These are phyloP conservation scores for Characodon lateralis DNA, from an alignment of 2,797 vertebrate genomes.

Conservation along the genomic window DNA sequence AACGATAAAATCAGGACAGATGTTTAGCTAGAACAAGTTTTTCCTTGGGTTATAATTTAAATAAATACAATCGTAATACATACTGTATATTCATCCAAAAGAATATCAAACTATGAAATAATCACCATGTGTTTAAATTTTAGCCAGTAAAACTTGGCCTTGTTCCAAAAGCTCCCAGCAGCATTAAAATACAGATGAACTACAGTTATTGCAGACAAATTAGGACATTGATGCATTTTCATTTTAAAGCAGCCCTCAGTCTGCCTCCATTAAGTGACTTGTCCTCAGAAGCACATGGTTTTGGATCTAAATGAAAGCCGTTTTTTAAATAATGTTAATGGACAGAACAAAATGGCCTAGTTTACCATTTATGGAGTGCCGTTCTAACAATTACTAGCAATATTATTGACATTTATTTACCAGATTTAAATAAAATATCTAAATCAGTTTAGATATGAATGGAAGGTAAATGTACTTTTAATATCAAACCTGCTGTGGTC, in stretches of 20 bases:
- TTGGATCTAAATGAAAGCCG: conserved; percentile 31
- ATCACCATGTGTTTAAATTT: not conserved
- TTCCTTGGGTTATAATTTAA: not conserved
- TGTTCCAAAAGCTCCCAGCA: not conserved
- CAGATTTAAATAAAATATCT: conserved; percentile 18
- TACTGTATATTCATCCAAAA: not conserved
- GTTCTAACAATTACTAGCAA: conserved; percentile 17
- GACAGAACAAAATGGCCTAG: conserved; percentile 15
- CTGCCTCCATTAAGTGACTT: conserved; percentile 40
- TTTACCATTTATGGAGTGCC: conserved; percentile 17
- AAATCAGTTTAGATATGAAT: conserved; percentile 36
- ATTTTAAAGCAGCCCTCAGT: conserved; percentile 33
- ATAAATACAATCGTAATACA: not conserved
- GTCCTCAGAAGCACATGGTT: conserved; percentile 39
- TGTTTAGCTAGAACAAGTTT: not conserved
- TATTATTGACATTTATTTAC: conserved; percentile 33
- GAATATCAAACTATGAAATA: not conserved
- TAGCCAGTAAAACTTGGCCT: not conserved
- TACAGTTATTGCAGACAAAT: conserved; percentile 23
- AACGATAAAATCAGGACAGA: not conserved
- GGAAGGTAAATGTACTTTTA: not conserved
- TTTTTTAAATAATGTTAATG: conserved; percentile 36
- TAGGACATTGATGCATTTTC: conserved; percentile 13
- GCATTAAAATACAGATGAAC: conserved; percentile 13
- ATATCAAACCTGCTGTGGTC: not conserved